Conservation (phyloP, 2,797 vertebrate genomes). For the Enteromius unitaeniatus region DNA sequence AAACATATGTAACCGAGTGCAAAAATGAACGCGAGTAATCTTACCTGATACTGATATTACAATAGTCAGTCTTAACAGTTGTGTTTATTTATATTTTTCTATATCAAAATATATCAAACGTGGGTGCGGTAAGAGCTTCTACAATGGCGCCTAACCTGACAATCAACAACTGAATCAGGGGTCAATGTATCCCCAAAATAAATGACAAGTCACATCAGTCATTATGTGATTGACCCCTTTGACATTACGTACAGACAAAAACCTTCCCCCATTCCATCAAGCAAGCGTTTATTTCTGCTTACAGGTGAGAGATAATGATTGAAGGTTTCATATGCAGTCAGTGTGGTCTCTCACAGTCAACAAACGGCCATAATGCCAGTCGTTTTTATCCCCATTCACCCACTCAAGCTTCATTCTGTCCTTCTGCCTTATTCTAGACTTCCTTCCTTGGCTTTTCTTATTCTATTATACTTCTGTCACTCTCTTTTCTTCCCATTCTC, state of each 20-base stretch:
- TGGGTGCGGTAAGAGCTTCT: no score
- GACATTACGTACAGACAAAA: neutral
- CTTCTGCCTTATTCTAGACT: slow-evolving; percentile 2
- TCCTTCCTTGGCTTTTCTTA: slow-evolving; percentile 2
- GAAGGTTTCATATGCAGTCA: neutral
- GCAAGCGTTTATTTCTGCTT: neutral
- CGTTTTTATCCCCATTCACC: neutral
- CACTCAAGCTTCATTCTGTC: neutral
- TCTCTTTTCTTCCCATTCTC: slow-evolving; percentile 26
- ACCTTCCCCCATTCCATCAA: neutral
- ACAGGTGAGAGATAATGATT: neutral
- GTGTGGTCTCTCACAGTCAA: neutral
- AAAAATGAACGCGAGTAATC: no score
- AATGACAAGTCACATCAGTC: neutral
- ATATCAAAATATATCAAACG: no score
- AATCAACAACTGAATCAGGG: neutral
- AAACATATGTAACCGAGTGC: no score
- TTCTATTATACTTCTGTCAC: slow-evolving; percentile 1
- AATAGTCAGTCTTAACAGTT: no score
- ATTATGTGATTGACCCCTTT: neutral
- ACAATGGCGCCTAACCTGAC: neutral
- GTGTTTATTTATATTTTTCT: no score
- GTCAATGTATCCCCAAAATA: neutral
- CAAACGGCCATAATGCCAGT: neutral
- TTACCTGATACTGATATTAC: no score